Conservation (phyloP, 2,113 vertebrate genomes). For the Engystomops pustulosus region DNA sequence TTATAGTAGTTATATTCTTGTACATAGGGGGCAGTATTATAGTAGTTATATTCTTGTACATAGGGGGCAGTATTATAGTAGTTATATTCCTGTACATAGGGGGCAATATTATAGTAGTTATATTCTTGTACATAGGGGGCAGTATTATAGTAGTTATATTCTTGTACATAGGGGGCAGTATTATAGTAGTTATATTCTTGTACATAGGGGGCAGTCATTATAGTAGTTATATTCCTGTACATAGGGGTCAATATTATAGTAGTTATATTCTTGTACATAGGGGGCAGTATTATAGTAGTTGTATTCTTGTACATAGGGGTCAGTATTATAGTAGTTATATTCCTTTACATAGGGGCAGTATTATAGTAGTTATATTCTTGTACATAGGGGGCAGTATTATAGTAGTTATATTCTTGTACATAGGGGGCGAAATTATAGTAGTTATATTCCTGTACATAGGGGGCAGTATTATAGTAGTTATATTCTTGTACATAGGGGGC, state of each 20-base stretch:
- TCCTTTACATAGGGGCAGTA: background rate
- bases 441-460: conserved; percentile 2
- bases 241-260: background rate
- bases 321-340: background rate
- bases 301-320: background rate
- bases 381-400: background rate
- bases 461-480: background rate
- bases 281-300: conserved; percentile 5
- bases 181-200: conserved; percentile 11
- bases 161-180: background rate
- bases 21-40: background rate
- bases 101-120: background rate
- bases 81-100: background rate
- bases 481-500: background rate
- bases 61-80: background rate
- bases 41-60: background rate
- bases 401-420: conserved; percentile 7
- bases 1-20: background rate
- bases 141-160: conserved; percentile 1
- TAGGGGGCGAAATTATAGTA: background rate
- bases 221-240: background rate
- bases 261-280: background rate
- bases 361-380: conserved; percentile 7
- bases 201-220: conserved; percentile 2
- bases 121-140: background rate